Conservation (phyloP, 2,888 invertebrate genomes). For the Aporophyla nigra region DNA sequence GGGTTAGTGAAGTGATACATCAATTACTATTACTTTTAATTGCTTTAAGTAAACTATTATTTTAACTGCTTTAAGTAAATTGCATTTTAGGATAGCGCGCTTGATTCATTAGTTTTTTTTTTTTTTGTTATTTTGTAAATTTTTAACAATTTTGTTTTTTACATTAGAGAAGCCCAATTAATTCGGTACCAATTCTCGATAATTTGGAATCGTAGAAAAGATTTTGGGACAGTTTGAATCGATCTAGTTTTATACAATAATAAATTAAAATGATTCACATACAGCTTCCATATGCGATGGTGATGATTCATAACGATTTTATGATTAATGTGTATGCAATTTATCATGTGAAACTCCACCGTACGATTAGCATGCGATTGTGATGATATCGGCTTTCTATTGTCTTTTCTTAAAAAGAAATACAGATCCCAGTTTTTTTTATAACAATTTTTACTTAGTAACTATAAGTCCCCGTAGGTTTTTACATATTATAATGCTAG, state of each 20-base stretch:
- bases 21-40: slow-evolving; percentile 71
- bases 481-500: slow-evolving; percentile 20
- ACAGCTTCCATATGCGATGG: slow-evolving; percentile 73
- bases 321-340: slow-evolving; percentile 73
- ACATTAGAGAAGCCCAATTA: slow-evolving; percentile 83
- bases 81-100: slow-evolving; percentile 85
- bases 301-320: slow-evolving; percentile 70
- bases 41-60: slow-evolving; percentile 84
- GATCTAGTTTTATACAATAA: slow-evolving; percentile 71
- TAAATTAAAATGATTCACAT: slow-evolving; percentile 72
- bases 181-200: slow-evolving; percentile 80
- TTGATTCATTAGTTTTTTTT: slow-evolving; percentile 86
- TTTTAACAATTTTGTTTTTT: slow-evolving; percentile 83
- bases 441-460: slow-evolving; percentile 13
- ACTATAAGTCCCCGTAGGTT: slow-evolving; percentile 15
- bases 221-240: slow-evolving; percentile 80
- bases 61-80: slow-evolving; percentile 84
- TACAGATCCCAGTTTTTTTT: slow-evolving; percentile 27
- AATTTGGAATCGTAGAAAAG: slow-evolving; percentile 77
- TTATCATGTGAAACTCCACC: slow-evolving; percentile 67
- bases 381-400: slow-evolving; percentile 43
- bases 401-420: slow-evolving; percentile 21
- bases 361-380: slow-evolving; percentile 68
- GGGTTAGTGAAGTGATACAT: slow-evolving; percentile 85
- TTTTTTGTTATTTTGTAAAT: slow-evolving; percentile 89